Conservation (phyloP, 1,140 invertebrate genomes). For the Piezodorus guildinii region DNA sequence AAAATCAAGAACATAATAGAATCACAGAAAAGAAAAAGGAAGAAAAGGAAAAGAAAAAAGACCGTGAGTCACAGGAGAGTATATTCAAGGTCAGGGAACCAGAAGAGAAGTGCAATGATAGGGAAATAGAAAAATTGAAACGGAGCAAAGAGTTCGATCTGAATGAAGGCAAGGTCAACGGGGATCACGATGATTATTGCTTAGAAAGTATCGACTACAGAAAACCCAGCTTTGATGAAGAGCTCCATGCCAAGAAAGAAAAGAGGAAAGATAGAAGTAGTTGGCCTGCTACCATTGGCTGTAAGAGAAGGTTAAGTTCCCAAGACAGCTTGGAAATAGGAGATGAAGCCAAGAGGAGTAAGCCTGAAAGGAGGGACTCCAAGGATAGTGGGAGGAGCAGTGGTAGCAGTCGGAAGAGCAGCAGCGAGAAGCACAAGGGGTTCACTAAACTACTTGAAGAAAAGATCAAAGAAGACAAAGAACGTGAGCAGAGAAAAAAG, state of each 20-base stretch:
- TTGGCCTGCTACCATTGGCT: constrained; percentile 46
- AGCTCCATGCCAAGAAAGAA: constrained; percentile 35
- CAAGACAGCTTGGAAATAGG: constrained; percentile 55
- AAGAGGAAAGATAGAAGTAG: constrained; percentile 30
- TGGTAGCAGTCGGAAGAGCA: constrained; percentile 29
- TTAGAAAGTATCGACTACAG: constrained; percentile 21
- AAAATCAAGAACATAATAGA: constrained; percentile 32
- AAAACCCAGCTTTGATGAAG: constrained; percentile 26
- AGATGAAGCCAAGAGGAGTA: constrained; percentile 60
- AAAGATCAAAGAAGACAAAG: constrained; percentile 43
- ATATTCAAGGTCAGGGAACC: constrained; percentile 1
- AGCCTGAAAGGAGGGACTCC: constrained; percentile 54
- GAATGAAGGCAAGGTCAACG: constrained; percentile 23
- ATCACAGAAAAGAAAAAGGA: constrained; percentile 34
- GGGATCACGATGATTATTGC: constrained; percentile 23
- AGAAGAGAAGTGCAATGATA: constrained; percentile 3
- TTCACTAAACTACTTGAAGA: constrained; percentile 41
- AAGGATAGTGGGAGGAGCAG: constrained; percentile 44
- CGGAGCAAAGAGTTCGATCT: constrained; percentile 22
- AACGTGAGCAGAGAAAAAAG: constrained; percentile 29
- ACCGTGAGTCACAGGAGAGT: constrained; percentile 6
- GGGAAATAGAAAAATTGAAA: constrained; percentile 22
- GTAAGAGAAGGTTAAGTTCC: constrained; percentile 62
- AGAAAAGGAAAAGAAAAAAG: constrained; percentile 17
- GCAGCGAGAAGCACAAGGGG: constrained; percentile 34